phyloP scores from a whole-genome alignment of 2,888 invertebrate species.

The Hemicrepidius hirtus region DNA sequence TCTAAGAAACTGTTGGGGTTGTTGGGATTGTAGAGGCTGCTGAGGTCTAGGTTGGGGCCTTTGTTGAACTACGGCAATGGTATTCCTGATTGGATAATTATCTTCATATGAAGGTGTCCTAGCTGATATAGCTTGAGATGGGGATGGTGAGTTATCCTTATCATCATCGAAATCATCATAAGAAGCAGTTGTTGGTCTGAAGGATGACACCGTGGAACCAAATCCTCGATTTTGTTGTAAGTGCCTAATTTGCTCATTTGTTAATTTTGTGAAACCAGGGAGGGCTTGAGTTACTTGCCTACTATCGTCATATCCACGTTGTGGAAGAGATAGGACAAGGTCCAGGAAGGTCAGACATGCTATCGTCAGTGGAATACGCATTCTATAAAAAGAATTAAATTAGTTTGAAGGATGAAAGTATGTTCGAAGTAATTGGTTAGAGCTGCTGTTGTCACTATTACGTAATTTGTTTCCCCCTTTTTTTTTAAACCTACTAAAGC shows the following conservation, averaged over 20 bases:
- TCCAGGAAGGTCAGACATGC: constrained; percentile 41
- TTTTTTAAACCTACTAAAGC: too few relatives aligned
- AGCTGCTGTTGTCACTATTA: too few relatives aligned
- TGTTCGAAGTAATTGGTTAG: too few relatives aligned
- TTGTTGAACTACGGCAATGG: constrained; percentile 59
- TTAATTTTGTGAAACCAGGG: constrained; percentile 51
- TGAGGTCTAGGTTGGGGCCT: constrained; percentile 56
- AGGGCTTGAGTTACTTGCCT: constrained; percentile 38
- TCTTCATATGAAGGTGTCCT: constrained; percentile 58
- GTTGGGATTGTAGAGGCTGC: too few relatives aligned
- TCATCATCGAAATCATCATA: constrained; percentile 52
- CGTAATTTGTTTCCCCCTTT: too few relatives aligned
- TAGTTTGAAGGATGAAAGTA: too few relatives aligned
- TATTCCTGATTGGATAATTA: constrained; percentile 59
- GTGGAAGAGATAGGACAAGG: constrained; percentile 44
- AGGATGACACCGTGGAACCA: constrained; percentile 56
- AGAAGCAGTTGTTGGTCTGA: constrained; percentile 51
- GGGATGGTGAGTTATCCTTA: constrained; percentile 49
- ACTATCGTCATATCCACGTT: constrained; percentile 42
- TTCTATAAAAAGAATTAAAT: constrained; percentile 47
- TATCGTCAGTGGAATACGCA: constrained; percentile 52
- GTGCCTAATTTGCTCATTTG: constrained; percentile 52
- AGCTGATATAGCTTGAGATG: constrained; percentile 57
- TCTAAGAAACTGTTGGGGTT: constrained; percentile 40
- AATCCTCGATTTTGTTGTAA: constrained; percentile 55